phyloP scores from a whole-genome alignment of 2,888 invertebrate species.

The Phalera bucephala region DNA sequence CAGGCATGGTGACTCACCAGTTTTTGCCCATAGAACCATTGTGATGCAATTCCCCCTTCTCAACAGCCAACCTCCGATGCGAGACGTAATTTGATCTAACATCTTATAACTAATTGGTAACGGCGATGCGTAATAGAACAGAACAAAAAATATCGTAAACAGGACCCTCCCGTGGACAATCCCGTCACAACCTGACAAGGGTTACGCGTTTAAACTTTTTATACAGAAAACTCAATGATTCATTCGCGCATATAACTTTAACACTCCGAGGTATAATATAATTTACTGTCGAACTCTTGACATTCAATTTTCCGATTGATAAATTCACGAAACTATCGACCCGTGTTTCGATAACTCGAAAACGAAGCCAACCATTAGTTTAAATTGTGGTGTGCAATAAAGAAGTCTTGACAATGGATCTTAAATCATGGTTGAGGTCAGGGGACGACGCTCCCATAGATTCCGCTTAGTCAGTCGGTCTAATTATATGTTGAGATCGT shows the following conservation, averaged over 20 bases:
- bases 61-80: constrained; percentile 25
- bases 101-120: constrained; percentile 67
- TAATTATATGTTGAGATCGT: constrained; percentile 55
- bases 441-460: constrained; percentile 54
- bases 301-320: constrained; percentile 62
- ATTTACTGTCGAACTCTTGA: constrained; percentile 52
- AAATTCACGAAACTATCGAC: constrained; percentile 40
- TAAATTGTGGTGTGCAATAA: constrained; percentile 48
- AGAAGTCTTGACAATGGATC: constrained; percentile 51
- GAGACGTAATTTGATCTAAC: constrained; percentile 61
- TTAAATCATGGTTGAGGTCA: constrained; percentile 51
- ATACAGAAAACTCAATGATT: constrained; percentile 33
- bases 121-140: constrained; percentile 52
- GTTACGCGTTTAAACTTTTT: constrained; percentile 30
- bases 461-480: constrained; percentile 62
- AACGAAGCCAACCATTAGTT: constrained; percentile 47
- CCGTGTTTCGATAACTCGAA: constrained; percentile 43
- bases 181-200: constrained; percentile 35
- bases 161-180: constrained; percentile 30
- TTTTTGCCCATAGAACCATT: constrained; percentile 48
- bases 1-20: constrained; percentile 49
- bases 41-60: constrained; percentile 55
- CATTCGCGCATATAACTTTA: constrained; percentile 39
- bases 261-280: constrained; percentile 46
- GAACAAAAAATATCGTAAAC: constrained; percentile 49